These are phyloP conservation scores for Cylindroiulus punctatus DNA, from an alignment of 2,888 invertebrate species.

Conservation along the genomic window DNA sequence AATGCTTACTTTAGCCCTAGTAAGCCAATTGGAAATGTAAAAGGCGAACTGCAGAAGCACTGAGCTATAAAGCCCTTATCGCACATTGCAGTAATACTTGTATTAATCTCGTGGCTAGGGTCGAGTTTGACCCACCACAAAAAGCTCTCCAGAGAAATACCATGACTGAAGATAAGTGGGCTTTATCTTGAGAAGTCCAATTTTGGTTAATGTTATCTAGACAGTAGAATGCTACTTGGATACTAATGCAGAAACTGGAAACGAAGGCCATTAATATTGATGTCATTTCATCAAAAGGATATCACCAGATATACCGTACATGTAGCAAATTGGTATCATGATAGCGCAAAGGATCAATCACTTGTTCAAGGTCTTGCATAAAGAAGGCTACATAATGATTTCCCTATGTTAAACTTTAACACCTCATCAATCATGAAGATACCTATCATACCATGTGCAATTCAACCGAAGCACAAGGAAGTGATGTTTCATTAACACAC, in stretches of 20 bases:
- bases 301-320: no score
- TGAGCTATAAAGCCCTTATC: neutral
- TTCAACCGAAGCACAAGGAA: no score
- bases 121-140: neutral
- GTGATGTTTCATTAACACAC: no score
- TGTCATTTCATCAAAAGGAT: neutral
- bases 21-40: neutral
- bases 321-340: no score
- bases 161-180: neutral
- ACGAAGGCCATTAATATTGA: neutral
- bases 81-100: neutral
- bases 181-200: neutral
- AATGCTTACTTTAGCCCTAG: neutral
- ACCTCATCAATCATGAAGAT: no score
- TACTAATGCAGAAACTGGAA: neutral
- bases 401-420: no score
- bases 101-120: neutral
- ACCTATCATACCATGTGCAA: no score
- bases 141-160: conserved; percentile 20
- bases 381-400: no score
- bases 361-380: no score
- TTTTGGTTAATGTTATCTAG: neutral
- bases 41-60: neutral
- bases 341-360: no score
- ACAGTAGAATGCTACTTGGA: neutral